These are phyloP conservation scores for Tinea pellionella DNA, from an alignment of 2,888 invertebrate species.

Conservation along the genomic window DNA sequence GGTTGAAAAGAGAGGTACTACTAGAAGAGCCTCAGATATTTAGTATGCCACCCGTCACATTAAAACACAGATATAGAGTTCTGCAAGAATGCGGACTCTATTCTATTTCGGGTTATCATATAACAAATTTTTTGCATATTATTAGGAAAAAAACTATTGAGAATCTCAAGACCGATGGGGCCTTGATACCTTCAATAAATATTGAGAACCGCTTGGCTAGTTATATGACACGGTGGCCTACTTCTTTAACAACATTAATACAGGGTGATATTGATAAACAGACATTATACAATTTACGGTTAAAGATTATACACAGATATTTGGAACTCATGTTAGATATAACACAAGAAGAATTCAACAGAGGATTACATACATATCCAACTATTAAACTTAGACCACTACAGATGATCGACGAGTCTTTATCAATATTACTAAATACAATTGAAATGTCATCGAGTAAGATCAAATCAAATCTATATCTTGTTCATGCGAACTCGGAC, in stretches of 20 bases:
- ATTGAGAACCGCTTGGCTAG: conserved; percentile 53
- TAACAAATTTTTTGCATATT: conserved; percentile 39
- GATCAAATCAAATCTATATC: conserved; percentile 54
- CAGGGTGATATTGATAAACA: conserved; percentile 37
- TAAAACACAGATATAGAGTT: conserved; percentile 45
- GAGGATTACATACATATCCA: conserved; percentile 51
- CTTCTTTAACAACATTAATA: conserved; percentile 51
- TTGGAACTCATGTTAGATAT: conserved; percentile 51
- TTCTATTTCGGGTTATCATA: conserved; percentile 27
- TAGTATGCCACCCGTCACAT: conserved; percentile 42
- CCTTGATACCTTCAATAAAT: conserved; percentile 34
- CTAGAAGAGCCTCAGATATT: conserved; percentile 42
- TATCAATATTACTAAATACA: conserved; percentile 41
- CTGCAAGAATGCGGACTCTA: conserved; percentile 51
- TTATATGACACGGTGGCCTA: conserved; percentile 59
- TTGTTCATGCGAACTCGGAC: conserved; percentile 51
- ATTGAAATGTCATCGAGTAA: conserved; percentile 44
- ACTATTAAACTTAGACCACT: conserved; percentile 57
- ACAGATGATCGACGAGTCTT: conserved; percentile 43
- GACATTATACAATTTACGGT: conserved; percentile 38
- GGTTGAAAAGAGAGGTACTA: conserved; percentile 33
- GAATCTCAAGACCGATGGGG: conserved; percentile 34
- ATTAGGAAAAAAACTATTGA: conserved; percentile 41
- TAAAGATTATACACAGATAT: conserved; percentile 56
- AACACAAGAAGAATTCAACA: conserved; percentile 41